Conservation (phyloP, 2,888 invertebrate species). For the Andrena haemorrhoa region DNA sequence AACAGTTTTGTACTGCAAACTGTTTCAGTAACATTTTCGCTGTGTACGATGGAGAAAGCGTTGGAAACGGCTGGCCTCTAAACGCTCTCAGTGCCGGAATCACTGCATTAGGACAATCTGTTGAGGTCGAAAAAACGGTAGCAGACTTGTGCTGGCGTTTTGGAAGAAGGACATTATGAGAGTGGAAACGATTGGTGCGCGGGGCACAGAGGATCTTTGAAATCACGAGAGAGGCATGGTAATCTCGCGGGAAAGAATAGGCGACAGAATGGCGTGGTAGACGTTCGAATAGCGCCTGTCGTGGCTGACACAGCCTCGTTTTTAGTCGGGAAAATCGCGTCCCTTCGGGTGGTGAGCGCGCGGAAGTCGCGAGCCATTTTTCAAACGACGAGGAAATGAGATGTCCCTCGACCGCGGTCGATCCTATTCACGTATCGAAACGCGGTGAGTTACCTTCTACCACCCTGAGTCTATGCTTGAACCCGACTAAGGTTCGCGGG, state of each 20-base stretch:
- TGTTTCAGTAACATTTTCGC: neutral
- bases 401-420: constrained; percentile 58
- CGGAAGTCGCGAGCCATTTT: constrained; percentile 70
- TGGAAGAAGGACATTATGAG: neutral
- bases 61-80: neutral
- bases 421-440: constrained; percentile 36
- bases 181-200: neutral
- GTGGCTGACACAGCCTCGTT: constrained; percentile 11
- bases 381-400: constrained; percentile 71
- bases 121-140: neutral
- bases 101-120: neutral
- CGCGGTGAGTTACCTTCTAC: constrained; percentile 5
- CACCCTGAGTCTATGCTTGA: too few relatives aligned
- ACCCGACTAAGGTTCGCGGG: too few relatives aligned
- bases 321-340: constrained; percentile 25
- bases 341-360: neutral
- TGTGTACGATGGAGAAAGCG: neutral
- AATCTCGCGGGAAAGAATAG: constrained; percentile 15
- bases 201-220: constrained; percentile 8
- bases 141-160: neutral
- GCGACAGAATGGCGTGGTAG: constrained; percentile 35
- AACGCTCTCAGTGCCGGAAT: neutral
- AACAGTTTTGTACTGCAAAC: neutral
- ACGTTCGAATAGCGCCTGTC: constrained; percentile 15
- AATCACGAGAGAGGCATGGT: neutral